These are phyloP conservation scores for Alitta virens DNA, from an alignment of 2,888 invertebrate species.

Conservation along the genomic window DNA sequence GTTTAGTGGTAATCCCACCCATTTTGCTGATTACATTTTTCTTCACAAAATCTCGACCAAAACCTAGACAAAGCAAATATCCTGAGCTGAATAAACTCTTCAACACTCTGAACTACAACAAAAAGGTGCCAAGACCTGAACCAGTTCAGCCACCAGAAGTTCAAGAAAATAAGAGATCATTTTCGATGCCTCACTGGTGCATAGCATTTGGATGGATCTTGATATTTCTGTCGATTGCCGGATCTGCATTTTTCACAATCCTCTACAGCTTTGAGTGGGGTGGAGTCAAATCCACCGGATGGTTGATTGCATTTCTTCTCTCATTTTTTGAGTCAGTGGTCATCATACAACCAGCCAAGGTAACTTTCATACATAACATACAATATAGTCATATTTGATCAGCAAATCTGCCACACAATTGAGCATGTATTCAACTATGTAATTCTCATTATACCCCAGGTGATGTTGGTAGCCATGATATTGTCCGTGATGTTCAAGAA, in stretches of 20 bases:
- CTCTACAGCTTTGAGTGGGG: neutral
- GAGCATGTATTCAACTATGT: too few species aligned
- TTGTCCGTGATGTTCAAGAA: neutral
- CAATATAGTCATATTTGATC: too few species aligned
- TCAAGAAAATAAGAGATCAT: too few species aligned
- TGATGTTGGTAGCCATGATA: neutral
- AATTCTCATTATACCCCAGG: neutral
- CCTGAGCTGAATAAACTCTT: neutral
- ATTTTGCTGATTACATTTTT: conserved; percentile 32
- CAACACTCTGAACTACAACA: too few species aligned
- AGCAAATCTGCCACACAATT: too few species aligned
- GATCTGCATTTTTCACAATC: neutral
- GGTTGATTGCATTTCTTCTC: neutral
- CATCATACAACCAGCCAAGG: neutral
- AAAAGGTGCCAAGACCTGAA: too few species aligned
- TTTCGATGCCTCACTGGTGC: neutral
- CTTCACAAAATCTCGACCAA: conserved; percentile 30
- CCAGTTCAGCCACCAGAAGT: too few species aligned
- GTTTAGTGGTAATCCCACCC: conserved; percentile 32
- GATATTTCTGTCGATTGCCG: neutral
- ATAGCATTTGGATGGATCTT: neutral
- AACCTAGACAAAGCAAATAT: neutral
- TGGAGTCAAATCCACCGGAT: neutral
- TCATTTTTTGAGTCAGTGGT: neutral
- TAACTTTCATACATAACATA: neutral